phyloP scores from a whole-genome alignment of 2,797 vertebrate genomes.

The Mastacembelus armatus region DNA sequence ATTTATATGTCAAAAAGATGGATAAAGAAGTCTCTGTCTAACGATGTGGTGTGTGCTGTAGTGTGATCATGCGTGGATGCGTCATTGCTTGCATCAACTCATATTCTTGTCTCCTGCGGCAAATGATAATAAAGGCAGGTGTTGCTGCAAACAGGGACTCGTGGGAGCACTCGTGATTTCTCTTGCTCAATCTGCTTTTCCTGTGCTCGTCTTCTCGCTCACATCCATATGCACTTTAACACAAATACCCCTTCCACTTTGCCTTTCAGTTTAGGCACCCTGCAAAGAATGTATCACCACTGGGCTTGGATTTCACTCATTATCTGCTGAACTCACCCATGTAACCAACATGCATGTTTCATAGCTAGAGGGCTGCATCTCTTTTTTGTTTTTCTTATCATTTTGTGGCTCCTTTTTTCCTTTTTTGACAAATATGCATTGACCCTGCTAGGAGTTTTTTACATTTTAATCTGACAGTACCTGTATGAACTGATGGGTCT shows the following conservation, averaged over 20 bases:
- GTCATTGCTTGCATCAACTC: constrained; percentile 72
- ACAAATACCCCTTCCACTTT: constrained; percentile 30
- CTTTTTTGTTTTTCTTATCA: constrained; percentile 12
- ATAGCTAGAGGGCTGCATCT: constrained; percentile 32
- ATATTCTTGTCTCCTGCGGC: constrained; percentile 69
- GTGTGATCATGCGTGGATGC: constrained; percentile 37
- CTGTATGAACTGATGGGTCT: no score
- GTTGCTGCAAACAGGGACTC: constrained; percentile 66
- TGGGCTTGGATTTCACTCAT: constrained; percentile 69
- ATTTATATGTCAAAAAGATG: neutral
- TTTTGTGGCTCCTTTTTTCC: neutral
- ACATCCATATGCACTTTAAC: constrained; percentile 15
- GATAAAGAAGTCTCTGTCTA: neutral
- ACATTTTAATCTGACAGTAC: neutral
- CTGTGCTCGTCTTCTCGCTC: constrained; percentile 22
- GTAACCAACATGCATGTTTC: constrained; percentile 40
- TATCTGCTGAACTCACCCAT: constrained; percentile 68
- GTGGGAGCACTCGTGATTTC: constrained; percentile 49
- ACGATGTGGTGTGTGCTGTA: neutral
- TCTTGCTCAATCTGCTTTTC: constrained; percentile 19
- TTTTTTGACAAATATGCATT: neutral
- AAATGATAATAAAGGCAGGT: constrained; percentile 71
- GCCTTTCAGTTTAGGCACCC: constrained; percentile 49
- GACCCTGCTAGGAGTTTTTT: neutral
- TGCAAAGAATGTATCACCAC: constrained; percentile 53